These are phyloP conservation scores for Copidosoma floridanum DNA, from an alignment of 1,140 invertebrate genomes.

Conservation along the genomic window DNA sequence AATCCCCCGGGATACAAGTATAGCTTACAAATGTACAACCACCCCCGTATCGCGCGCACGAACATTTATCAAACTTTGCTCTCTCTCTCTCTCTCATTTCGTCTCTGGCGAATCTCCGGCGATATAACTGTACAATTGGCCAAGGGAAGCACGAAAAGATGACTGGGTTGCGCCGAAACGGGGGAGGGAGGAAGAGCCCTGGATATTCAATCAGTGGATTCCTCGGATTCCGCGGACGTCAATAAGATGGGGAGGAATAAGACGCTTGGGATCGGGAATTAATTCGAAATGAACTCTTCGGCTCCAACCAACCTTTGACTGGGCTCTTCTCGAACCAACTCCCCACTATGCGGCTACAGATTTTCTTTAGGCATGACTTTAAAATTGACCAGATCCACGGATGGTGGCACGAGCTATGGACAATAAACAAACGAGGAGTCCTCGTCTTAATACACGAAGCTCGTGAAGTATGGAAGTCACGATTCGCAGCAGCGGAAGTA, in stretches of 20 bases:
- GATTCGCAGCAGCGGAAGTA: slow-evolving; percentile 30
- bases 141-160: slow-evolving; percentile 12
- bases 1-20: slow-evolving; percentile 38
- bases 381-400: too few relatives aligned
- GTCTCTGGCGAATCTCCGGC: too few relatives aligned
- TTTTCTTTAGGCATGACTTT: too few relatives aligned
- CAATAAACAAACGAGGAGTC: too few relatives aligned
- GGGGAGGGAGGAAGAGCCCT: slow-evolving; percentile 17
- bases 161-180: slow-evolving; percentile 1
- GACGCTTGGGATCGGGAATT: slow-evolving; percentile 43
- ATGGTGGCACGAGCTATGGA: too few relatives aligned
- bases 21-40: slow-evolving; percentile 23
- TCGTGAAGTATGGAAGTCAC: slow-evolving; percentile 40
- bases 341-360: too few relatives aligned
- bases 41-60: slow-evolving; percentile 45
- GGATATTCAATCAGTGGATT: slow-evolving; percentile 53
- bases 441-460: too few relatives aligned
- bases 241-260: slow-evolving; percentile 46
- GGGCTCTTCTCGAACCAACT: too few relatives aligned
- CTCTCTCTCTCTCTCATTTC: too few relatives aligned
- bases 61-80: slow-evolving; percentile 51
- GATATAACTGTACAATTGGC: not conserved
- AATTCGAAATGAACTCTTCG: slow-evolving; percentile 40
- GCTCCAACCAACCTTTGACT: too few relatives aligned
- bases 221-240: slow-evolving; percentile 49